Evolutionary conservation across 2,888 invertebrate genomes (phyloP).

Genomic region (Stratiomys singularior): DNA sequence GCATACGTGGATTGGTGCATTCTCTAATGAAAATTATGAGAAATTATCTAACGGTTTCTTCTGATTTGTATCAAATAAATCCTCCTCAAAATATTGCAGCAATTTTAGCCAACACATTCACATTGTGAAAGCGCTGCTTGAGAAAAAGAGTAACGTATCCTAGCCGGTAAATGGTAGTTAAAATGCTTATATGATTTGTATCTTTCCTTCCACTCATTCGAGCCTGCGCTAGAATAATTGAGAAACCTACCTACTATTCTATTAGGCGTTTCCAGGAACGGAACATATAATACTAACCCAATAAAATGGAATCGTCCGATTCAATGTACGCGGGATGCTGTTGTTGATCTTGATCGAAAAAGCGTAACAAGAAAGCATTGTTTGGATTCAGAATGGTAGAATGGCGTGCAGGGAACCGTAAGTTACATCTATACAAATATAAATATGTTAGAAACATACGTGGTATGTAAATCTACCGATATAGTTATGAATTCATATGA

Average conservation of each 20-base stretch:
- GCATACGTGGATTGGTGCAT: too few species aligned
- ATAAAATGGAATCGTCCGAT: slow-evolving; percentile 29
- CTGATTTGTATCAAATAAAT: too few species aligned
- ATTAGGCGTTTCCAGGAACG: slow-evolving; percentile 5
- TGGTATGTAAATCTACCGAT: not conserved
- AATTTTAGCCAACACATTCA: too few species aligned
- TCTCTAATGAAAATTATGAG: too few species aligned
- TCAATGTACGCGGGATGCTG: too few species aligned
- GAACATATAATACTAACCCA: slow-evolving; percentile 39
- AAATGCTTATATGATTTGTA: not conserved
- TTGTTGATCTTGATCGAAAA: slow-evolving; percentile 9
- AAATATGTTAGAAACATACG: not conserved
- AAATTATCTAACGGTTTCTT: too few species aligned
- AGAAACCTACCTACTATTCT: not conserved
- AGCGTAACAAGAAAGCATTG: slow-evolving; percentile 21
- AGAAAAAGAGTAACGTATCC: too few species aligned
- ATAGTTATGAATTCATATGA: too few species aligned
- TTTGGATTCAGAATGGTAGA: slow-evolving; percentile 31
- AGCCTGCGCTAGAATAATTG: not conserved
- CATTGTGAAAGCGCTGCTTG: too few species aligned
- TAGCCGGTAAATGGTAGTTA: not conserved
- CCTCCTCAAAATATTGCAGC: too few species aligned
- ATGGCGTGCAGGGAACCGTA: slow-evolving; percentile 20
- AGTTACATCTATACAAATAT: slow-evolving; percentile 21
- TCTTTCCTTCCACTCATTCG: not conserved